These are phyloP conservation scores for Alosa sapidissima DNA, from an alignment of 2,797 vertebrate species.

Conservation along the genomic window DNA sequence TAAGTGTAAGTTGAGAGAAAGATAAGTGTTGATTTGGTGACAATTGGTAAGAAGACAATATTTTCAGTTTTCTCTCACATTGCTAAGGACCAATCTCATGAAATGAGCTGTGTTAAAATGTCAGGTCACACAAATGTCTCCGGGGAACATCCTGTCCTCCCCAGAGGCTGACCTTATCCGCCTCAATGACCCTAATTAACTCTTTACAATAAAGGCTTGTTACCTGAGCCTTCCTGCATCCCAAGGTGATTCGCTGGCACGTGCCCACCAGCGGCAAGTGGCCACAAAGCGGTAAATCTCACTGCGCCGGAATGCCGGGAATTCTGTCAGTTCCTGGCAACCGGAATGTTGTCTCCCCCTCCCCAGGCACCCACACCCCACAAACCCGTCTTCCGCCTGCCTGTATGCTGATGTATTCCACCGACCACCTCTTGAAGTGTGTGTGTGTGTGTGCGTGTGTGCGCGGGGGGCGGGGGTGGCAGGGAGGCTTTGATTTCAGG, in stretches of 20 bases:
- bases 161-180: neutral
- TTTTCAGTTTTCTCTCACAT: neutral
- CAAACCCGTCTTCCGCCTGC: neutral
- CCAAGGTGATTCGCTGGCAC: neutral
- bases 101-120: neutral
- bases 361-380: slow-evolving; percentile 19
- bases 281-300: slow-evolving; percentile 35
- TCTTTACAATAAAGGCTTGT: neutral
- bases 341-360: slow-evolving; percentile 26
- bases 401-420: slow-evolving; percentile 39
- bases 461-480: neutral
- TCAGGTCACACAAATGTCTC: neutral
- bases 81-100: neutral
- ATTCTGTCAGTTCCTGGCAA: slow-evolving; percentile 50
- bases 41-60: neutral
- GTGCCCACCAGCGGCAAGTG: neutral
- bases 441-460: neutral
- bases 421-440: slow-evolving; percentile 37
- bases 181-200: neutral
- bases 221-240: slow-evolving; percentile 28
- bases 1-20: no score
- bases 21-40: neutral
- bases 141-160: neutral
- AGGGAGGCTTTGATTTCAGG: slow-evolving; percentile 60
- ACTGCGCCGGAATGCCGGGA: slow-evolving; percentile 30